Conservation (phyloP, 2,888 invertebrate genomes). For the Rhagonycha lutea region DNA sequence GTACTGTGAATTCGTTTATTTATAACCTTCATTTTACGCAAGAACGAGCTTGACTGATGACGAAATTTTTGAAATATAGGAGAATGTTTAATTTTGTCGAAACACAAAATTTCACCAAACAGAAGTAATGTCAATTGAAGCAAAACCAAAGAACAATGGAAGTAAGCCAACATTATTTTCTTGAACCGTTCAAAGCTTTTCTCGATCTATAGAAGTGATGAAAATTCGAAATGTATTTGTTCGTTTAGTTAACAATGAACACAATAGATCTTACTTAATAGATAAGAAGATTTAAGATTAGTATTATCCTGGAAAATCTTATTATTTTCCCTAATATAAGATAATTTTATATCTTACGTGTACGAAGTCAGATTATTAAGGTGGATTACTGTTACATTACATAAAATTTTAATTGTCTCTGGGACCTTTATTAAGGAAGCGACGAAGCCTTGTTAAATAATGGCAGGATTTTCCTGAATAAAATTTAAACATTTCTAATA, state of each 20-base stretch:
- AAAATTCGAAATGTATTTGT: not conserved
- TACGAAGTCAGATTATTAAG: not conserved
- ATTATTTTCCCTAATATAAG: not conserved
- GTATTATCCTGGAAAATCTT: not conserved
- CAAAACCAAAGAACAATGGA: not conserved
- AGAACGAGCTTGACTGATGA: constrained; percentile 8
- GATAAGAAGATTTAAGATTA: not conserved
- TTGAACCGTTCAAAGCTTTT: not conserved
- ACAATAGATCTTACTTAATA: not conserved
- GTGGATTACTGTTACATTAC: not conserved
- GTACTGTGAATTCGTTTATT: not conserved
- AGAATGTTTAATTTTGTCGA: not conserved
- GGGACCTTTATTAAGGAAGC: not conserved
- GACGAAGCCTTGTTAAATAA: not conserved
- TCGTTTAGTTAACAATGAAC: not conserved
- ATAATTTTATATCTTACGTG: not conserved
- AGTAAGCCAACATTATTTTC: not conserved
- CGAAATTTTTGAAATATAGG: not conserved
- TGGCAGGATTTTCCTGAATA: not conserved
- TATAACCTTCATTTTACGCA: constrained; percentile 19
- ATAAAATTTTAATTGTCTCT: not conserved
- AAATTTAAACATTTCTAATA: constrained; percentile 25
- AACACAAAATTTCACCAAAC: not conserved
- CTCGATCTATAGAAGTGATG: not conserved
- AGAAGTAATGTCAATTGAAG: not conserved